Evolutionary conservation across 2,797 vertebrate species (phyloP), one percentile per base, ranked within the genome.

Genomic region (Argentina silus): DNA sequence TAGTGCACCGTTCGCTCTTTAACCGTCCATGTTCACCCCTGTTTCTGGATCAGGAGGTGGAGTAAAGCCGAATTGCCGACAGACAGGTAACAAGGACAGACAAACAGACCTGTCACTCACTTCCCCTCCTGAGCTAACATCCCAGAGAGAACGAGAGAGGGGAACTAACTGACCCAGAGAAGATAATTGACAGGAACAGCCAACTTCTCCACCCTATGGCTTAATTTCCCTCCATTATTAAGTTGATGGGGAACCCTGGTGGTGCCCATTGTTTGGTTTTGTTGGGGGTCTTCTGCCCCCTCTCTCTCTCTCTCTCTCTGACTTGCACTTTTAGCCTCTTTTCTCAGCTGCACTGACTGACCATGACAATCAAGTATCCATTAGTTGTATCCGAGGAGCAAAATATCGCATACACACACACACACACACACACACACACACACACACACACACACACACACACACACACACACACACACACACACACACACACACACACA

Each of bases 11-110:
- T 64, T n/a, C 1, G 53, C 59, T 69, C 12, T 79, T 77, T 78
- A 75, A 81, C 67, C 70, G 74, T 71, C 73, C 45, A 50, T 79
- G 23, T 68, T 55, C 17, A 23, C 67, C 78, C 73, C 76, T 83
- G 78, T 86, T 81, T 84, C 19, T 74, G 76, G 83, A 87, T 84
- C 80, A 89, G 83, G 80, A 78, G 64, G 79, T 4, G 65, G 83
- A 88, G 81, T 88, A 80, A 67, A 72, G 61, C 73, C 59, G 65
- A 67, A 50, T 69, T 80, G 79, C 75, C 55, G 50, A 45, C 81
- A 78, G 70, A 9, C 81, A 88, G 83, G 84, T 90, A 86, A 17
- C 61, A 72, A 47, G 45, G 75, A 55, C 8, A 11, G 67, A 61
- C 70, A 67, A 57, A 57, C 70, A 70, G 43, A 80, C 69, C 60